Evolutionary conservation across 1,140 invertebrate species (phyloP).

Genomic region (Caenorhabditis brenneri): DNA sequence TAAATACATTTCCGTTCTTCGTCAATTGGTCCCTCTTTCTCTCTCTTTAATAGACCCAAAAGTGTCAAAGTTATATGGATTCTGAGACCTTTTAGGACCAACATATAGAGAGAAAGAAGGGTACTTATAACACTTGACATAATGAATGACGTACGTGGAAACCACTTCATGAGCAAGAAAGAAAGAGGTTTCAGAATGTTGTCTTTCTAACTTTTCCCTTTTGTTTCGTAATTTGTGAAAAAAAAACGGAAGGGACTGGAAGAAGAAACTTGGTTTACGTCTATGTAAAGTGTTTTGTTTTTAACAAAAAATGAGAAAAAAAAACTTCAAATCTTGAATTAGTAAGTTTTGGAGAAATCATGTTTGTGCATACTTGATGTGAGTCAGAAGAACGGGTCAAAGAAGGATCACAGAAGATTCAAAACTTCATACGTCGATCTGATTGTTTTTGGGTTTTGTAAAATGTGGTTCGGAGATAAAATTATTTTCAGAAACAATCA

Average conservation of each 20-base stretch:
- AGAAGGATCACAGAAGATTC: no score
- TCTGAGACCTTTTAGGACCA: background rate
- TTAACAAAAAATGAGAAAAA: no score
- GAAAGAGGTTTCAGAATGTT: background rate
- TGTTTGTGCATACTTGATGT: no score
- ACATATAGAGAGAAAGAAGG: no score
- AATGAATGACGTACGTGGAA: conserved; percentile 22
- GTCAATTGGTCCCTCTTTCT: background rate
- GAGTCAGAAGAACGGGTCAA: no score
- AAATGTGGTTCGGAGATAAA: no score
- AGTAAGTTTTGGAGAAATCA: no score
- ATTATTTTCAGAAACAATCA: no score
- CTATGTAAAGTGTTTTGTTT: background rate
- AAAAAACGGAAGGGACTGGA: background rate
- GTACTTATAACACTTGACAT: conserved; percentile 20
- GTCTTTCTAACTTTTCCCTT: background rate
- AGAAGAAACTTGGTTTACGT: background rate
- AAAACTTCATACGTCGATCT: no score
- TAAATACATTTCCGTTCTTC: conserved; percentile 20
- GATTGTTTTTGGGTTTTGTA: no score
- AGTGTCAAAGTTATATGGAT: conserved; percentile 27
- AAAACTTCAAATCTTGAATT: no score
- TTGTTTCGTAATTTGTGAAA: background rate
- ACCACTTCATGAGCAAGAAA: background rate
- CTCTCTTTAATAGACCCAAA: conserved; percentile 21